Evolutionary conservation across 2,113 vertebrate genomes (phyloP), one percentile per base, ranked within the genome.

Genomic region (Podarcis raffonei): DNA sequence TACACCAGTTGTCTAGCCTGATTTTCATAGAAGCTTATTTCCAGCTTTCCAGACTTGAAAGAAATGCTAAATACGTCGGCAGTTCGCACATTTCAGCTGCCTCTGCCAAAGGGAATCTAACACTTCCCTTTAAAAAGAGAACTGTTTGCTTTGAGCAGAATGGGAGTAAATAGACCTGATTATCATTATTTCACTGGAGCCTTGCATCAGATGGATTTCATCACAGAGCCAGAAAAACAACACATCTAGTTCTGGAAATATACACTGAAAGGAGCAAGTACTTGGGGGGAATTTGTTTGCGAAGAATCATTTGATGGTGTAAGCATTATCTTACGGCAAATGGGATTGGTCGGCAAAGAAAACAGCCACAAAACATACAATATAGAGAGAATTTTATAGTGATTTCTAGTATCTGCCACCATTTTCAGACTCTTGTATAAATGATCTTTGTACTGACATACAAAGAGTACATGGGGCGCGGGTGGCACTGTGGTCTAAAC

Each of bases 101-200:
- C 9, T 20, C 57, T 48, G 81, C 87, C 57, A 66, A 88, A 82
- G 71, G 57, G 59, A 86, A 86, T 86, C 27, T 78, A 86, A 86
- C 85, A 88, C 80, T 72, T 76, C 12, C 57, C n/a, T 78, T 68
- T 74, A 48, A 76, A 76, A 53, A 35, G 12, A 53, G 48, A 83
- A 88, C 37, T 12, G 72, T 83, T 77, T 83, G 71, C 30, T 77
- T 59, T 23, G 65, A 68, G 71, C 62, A 77, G 39, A 76, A 68
- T 30, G 11, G 72, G 83, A 88, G 59, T 48, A 75, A 77, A 77
- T 59, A 83, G 13, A 23, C 22, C 16, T 68, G 80, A 80, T 71
- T 83, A 84, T n/a, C 27, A 77, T 48, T 42, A 42, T 68, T 86
- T 77, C 81, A 69, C 15, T 77, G 30, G 27, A 13, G n/a, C 53